Conservation (phyloP, 2,113 vertebrate species). For the Puma concolor region DNA sequence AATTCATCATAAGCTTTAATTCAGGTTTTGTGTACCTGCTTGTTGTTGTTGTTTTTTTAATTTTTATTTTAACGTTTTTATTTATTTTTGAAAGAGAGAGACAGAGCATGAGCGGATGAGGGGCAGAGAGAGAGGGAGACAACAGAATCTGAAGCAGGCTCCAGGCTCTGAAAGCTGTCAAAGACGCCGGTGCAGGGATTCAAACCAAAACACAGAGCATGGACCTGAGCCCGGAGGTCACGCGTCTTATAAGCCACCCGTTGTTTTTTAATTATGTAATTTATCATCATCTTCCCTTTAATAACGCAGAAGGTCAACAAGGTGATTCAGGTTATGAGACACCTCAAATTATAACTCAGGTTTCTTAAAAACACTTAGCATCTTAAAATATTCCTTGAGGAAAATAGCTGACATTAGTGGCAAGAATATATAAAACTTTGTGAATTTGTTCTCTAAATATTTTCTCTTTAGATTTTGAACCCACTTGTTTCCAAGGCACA, state of each 20-base stretch:
- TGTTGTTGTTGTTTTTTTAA: background rate
- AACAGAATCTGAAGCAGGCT: no score
- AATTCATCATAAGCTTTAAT: background rate
- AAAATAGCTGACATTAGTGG: background rate
- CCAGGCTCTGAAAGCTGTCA: no score
- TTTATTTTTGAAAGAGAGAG: no score
- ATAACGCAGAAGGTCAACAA: background rate
- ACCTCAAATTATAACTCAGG: background rate
- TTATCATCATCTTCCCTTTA: background rate
- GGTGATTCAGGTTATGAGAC: background rate
- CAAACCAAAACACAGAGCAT: no score
- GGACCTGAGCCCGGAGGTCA: no score
- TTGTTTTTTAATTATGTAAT: background rate
- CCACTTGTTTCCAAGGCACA: conserved; percentile 95
- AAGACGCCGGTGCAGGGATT: no score
- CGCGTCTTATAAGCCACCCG: no score
- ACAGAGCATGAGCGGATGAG: no score
- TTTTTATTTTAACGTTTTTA: no score
- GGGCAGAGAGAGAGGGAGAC: no score
- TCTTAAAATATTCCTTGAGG: conserved; percentile 13
- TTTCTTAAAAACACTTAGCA: conserved; percentile 28
- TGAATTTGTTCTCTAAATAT: conserved; percentile 59
- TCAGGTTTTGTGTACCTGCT: background rate
- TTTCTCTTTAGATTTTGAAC: conserved; percentile 91
- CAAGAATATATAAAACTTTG: background rate